Evolutionary conservation across 2,797 vertebrate genomes (phyloP).

Genomic region (Australoheros facetus): DNA sequence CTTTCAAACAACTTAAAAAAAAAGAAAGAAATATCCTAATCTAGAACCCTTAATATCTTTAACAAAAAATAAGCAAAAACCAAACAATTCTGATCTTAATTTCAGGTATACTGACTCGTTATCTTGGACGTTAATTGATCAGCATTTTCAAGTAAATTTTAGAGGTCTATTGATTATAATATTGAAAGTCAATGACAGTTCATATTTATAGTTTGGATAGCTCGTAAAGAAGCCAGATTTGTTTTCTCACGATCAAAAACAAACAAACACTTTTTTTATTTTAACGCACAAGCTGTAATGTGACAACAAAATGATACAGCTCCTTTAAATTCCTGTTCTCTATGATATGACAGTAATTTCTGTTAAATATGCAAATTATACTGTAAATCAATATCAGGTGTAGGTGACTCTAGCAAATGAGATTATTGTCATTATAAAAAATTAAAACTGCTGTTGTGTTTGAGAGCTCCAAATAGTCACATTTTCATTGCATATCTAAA

Average conservation of each 20-base stretch:
- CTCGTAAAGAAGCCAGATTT: background rate
- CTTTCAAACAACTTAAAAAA: background rate
- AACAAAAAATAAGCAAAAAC: rapidly evolving
- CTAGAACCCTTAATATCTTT: background rate
- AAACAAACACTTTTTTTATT: background rate
- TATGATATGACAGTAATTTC: background rate
- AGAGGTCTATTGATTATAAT: background rate
- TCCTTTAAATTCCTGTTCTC: background rate
- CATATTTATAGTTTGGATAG: background rate
- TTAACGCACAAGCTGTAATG: background rate
- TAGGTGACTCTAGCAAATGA: background rate
- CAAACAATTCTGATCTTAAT: too few relatives aligned
- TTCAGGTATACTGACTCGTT: background rate
- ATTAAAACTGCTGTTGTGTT: background rate
- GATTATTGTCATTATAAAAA: background rate
- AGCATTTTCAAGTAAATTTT: background rate
- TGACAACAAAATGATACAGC: background rate
- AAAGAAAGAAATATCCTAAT: too few relatives aligned
- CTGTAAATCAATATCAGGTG: background rate
- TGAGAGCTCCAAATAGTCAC: background rate
- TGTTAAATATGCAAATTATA: background rate
- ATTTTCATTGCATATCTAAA: background rate
- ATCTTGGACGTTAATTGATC: background rate
- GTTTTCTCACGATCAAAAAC: background rate
- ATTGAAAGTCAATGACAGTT: background rate